Conservation (phyloP, 53 echinoderm and acorn worm species). For the Luidia sarsii region DNA sequence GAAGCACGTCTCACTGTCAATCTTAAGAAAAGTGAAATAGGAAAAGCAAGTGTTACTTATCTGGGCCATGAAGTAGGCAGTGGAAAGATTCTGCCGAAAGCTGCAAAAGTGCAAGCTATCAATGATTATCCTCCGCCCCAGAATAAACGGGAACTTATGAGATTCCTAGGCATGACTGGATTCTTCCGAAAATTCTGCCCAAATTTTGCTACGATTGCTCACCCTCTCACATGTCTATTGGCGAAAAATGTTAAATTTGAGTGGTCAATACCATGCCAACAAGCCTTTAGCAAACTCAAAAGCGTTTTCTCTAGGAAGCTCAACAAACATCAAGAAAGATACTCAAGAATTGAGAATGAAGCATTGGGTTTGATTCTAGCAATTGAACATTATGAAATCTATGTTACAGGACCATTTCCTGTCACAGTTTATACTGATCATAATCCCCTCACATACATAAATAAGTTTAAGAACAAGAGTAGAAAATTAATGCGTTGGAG, state of each 20-base stretch:
- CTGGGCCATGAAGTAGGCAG: constrained; percentile 56
- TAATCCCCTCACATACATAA: neutral
- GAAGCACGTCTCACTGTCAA: constrained; percentile 27
- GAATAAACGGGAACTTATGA: constrained; percentile 15
- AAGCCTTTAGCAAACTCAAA: constrained; percentile 26
- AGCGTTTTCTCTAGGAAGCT: neutral
- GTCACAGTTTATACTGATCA: neutral
- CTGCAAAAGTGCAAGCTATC: constrained; percentile 53
- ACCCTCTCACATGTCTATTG: constrained; percentile 60
- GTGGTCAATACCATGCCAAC: constrained; percentile 44
- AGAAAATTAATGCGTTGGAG: neutral
- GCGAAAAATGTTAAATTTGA: constrained; percentile 46
- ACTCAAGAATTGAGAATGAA: neutral
- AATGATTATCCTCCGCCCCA: constrained; percentile 29
- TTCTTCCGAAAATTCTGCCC: constrained; percentile 55
- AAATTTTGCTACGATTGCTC: constrained; percentile 30
- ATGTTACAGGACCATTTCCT: no score
- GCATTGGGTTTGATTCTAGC: neutral
- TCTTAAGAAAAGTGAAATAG: constrained; percentile 55
- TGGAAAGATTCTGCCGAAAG: constrained; percentile 37
- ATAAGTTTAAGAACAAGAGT: neutral
- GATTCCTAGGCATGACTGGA: constrained; percentile 58
- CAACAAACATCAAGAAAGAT: neutral
- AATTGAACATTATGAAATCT: neutral
- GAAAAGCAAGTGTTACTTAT: constrained; percentile 45